These are phyloP conservation scores for Theodoxus fluviatilis DNA, from an alignment of 2,888 invertebrate species.

Conservation along the genomic window DNA sequence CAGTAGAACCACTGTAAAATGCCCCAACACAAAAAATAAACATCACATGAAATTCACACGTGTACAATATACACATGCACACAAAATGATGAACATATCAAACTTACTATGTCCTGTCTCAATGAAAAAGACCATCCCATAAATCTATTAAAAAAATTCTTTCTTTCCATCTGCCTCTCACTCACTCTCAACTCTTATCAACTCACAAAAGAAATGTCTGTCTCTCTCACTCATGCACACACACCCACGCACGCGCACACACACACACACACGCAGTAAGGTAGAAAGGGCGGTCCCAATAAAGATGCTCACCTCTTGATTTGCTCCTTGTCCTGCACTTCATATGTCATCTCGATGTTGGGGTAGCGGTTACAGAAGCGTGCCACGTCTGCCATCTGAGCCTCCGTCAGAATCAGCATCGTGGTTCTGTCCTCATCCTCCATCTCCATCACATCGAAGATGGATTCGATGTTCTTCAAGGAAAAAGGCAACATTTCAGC, in stretches of 20 bases:
- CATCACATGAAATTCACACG: neutral
- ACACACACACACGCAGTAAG: too few species aligned
- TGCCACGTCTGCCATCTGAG: constrained; percentile 97
- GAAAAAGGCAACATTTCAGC: constrained; percentile 26
- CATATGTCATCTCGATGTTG: constrained; percentile 93
- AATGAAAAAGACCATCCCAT: too few species aligned
- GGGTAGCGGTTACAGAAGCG: constrained; percentile 98
- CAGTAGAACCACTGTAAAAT: constrained; percentile 66
- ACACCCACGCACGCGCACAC: too few species aligned
- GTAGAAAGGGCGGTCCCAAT: too few species aligned
- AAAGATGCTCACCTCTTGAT: constrained; percentile 68
- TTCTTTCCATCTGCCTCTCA: too few species aligned
- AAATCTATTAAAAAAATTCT: too few species aligned
- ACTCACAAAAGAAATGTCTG: too few species aligned
- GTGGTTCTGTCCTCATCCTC: constrained; percentile 86
- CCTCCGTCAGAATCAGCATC: constrained; percentile 74
- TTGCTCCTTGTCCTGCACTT: constrained; percentile 82
- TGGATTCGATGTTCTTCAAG: constrained; percentile 79
- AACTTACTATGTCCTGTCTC: too few species aligned
- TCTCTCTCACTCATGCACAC: too few species aligned
- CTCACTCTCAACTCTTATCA: too few species aligned
- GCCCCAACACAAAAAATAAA: neutral
- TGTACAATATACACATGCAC: neutral
- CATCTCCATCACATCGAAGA: constrained; percentile 94
- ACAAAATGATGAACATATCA: neutral